phyloP scores from a whole-genome alignment of 2,888 invertebrate genomes.

The Polyommatus icarus region DNA sequence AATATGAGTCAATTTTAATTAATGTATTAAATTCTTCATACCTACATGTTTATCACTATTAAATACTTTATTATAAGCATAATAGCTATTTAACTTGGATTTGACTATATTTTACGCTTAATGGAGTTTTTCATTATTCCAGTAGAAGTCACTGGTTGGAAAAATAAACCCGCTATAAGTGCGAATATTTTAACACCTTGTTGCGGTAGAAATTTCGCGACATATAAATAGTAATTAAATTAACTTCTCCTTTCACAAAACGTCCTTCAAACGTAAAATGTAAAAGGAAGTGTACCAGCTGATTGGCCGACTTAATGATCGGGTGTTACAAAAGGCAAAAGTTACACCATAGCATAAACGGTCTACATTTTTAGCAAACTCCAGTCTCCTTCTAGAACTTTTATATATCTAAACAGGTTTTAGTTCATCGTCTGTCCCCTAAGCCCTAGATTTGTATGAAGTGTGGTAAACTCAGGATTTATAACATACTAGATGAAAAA shows the following conservation, averaged over 20 bases:
- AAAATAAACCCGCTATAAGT: no score
- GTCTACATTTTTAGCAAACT: neutral
- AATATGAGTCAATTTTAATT: neutral
- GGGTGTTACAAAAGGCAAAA: neutral
- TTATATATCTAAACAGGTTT: neutral
- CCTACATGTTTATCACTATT: no score
- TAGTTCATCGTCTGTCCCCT: no score
- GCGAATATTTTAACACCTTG: neutral
- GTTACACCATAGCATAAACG: conserved; percentile 19
- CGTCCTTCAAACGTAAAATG: conserved; percentile 19
- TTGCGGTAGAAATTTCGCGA: neutral
- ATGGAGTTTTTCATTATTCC: no score
- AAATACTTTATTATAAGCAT: no score
- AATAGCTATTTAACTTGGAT: no score
- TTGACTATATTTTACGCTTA: no score
- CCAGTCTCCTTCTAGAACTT: neutral
- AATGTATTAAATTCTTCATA: no score
- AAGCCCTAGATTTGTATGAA: no score
- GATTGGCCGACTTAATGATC: conserved; percentile 17
- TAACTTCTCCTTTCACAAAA: conserved; percentile 1
- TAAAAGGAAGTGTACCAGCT: conserved; percentile 22
- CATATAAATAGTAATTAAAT: conserved; percentile 3
- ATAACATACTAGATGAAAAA: no score
- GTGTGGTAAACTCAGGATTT: no score
- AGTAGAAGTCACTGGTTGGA: no score